Evolutionary conservation across 1,140 invertebrate species (phyloP), one percentile per base, ranked within the genome.

Genomic region (honey bee (Apis mellifera)): DNA sequence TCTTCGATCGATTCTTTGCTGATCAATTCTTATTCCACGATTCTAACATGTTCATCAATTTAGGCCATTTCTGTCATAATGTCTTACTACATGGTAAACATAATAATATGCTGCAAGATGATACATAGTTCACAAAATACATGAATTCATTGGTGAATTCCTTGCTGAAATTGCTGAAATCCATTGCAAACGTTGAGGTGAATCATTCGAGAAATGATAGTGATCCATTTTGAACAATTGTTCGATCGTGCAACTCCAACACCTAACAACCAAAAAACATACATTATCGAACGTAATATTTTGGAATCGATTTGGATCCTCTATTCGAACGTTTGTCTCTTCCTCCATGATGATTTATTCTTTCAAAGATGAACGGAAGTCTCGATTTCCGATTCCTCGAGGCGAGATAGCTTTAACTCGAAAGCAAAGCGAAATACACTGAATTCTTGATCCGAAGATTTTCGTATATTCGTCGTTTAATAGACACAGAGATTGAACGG

Each of bases 41-140:
- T 9, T 83, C 69, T 13, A 92, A 76, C 52, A 69, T 88, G 26
- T 82, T 80, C 76, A 91, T 88, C 42, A 91, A 68, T 32, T 89
- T 71, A 9, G 86, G 82, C 91, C 91, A 92, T 52, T n/a, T n/a
- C 87, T 91, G 26, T 83, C 70, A 50, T 91, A 88, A 23, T 91
- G 83, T 2, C 78, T 52, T 50, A 88, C n/a, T 8, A 89, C 84
- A 13, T 89, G 85, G 23, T 55, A 85, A n/a, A 92, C 90, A 52
- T 91, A 92, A 57, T 91, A 92, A 59, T 91, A 92, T 11, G 90
- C 82, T 4, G 91, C 85, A 1, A 91, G 64, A 69, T 91, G 91
- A 70, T 80, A 89, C 1, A 85, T 68, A 0, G 84, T 91, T 91
- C 82, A 82, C 84, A 59, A 84, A 91, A 42, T 92, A 92, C 84